Conservation (phyloP, 2,888 invertebrate species). For the Hypena proboscidalis region DNA sequence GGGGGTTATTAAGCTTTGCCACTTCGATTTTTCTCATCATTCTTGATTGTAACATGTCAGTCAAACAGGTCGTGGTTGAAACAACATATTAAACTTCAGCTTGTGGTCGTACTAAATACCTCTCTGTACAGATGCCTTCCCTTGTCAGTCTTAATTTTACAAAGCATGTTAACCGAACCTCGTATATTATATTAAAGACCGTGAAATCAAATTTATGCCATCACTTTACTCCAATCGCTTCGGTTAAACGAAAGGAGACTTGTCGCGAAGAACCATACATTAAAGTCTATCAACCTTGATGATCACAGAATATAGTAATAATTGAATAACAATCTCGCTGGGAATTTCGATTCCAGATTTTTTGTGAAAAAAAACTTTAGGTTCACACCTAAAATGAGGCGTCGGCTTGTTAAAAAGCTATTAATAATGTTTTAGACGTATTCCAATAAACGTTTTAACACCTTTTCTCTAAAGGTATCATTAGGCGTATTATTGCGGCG, state of each 20-base stretch:
- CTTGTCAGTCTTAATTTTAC: slow-evolving; percentile 17
- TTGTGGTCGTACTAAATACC: slow-evolving; percentile 29
- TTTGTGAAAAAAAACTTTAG: slow-evolving; percentile 52
- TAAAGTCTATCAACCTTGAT: slow-evolving; percentile 52
- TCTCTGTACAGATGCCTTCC: slow-evolving; percentile 4
- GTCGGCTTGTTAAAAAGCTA: slow-evolving; percentile 83
- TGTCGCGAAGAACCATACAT: slow-evolving; percentile 34
- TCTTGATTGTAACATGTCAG: slow-evolving; percentile 49
- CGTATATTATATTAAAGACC: slow-evolving; percentile 30
- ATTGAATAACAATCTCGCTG: slow-evolving; percentile 50
- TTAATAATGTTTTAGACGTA: slow-evolving; percentile 79
- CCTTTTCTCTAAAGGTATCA: slow-evolving; percentile 82
- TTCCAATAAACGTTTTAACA: slow-evolving; percentile 85
- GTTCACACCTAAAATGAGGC: slow-evolving; percentile 70
- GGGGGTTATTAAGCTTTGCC: slow-evolving; percentile 64
- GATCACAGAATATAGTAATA: slow-evolving; percentile 47
- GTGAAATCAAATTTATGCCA: slow-evolving; percentile 42
- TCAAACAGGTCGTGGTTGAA: slow-evolving; percentile 31
- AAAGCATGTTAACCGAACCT: slow-evolving; percentile 8
- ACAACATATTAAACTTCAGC: slow-evolving; percentile 26
- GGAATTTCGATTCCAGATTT: slow-evolving; percentile 31
- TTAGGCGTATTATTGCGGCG: slow-evolving; percentile 75
- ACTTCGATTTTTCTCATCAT: slow-evolving; percentile 47
- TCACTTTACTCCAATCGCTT: slow-evolving; percentile 33
- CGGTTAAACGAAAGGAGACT: slow-evolving; percentile 27